These are phyloP conservation scores for Mya arenaria DNA, from an alignment of 1,140 invertebrate species.

Conservation along the genomic window DNA sequence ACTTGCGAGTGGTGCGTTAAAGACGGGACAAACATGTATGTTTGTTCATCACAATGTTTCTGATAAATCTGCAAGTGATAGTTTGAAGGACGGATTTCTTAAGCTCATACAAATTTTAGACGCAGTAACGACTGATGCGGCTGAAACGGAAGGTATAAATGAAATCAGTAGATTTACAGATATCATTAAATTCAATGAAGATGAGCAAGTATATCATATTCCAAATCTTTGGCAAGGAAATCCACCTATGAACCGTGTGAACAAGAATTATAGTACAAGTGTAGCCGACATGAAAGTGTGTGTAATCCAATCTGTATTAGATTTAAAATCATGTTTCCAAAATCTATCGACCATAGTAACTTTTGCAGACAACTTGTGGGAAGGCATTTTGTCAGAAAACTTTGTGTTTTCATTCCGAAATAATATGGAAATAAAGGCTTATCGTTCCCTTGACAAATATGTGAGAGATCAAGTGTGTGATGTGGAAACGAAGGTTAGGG, in stretches of 20 bases:
- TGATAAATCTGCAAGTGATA: neutral
- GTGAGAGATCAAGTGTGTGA: neutral
- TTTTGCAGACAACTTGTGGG: neutral
- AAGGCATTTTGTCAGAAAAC: neutral
- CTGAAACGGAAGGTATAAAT: neutral
- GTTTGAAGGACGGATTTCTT: neutral
- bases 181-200: too few species aligned
- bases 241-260: too few species aligned
- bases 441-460: neutral
- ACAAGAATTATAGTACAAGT: too few species aligned
- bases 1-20: conserved; percentile 17
- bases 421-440: neutral
- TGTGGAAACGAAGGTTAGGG: neutral
- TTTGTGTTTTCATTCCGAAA: neutral
- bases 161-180: neutral
- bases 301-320: too few species aligned
- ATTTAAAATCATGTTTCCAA: too few species aligned
- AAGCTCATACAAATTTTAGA: conserved; percentile 23
- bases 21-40: conserved; percentile 20
- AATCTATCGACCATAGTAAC: too few species aligned
- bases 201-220: conserved; percentile 29
- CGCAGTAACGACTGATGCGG: conserved; percentile 11
- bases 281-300: too few species aligned
- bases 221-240: too few species aligned
- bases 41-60: conserved; percentile 50